phyloP scores from a whole-genome alignment of 2,113 vertebrate genomes.

The Oncorhynchus tshawytscha region DNA sequence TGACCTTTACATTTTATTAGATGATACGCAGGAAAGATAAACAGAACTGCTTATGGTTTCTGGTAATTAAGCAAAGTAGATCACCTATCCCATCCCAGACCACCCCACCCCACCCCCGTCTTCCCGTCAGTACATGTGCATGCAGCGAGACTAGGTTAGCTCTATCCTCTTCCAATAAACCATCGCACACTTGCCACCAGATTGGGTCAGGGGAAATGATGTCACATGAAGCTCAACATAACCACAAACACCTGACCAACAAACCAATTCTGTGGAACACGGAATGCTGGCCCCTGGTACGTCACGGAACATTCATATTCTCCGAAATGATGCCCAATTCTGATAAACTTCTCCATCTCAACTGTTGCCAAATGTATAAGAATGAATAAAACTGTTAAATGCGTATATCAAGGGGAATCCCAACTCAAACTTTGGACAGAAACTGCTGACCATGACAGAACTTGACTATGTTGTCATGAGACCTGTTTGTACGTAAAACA shows the following conservation, averaged over 20 bases:
- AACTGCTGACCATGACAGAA: background rate
- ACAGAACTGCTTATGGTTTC: background rate
- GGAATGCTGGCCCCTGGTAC: background rate
- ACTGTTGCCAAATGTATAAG: background rate
- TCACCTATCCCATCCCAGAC: constrained; percentile 10
- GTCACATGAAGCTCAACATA: background rate
- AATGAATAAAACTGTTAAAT: background rate
- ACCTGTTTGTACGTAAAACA: background rate
- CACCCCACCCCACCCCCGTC: constrained; percentile 39
- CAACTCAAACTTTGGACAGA: background rate
- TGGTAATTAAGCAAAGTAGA: background rate
- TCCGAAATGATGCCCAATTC: background rate
- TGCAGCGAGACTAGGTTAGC: background rate
- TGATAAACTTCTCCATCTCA: constrained; percentile 39
- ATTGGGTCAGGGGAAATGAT: background rate
- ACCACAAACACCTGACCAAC: background rate
- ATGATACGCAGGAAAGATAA: background rate
- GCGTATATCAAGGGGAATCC: background rate
- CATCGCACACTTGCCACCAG: background rate
- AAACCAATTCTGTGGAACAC: background rate
- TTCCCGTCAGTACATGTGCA: no score
- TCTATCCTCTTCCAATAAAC: background rate
- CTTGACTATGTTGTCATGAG: background rate
- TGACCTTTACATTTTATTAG: background rate
- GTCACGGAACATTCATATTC: background rate